Evolutionary conservation across 1,140 invertebrate species (phyloP).

Genomic region (Dinothrombium tinctorium): DNA sequence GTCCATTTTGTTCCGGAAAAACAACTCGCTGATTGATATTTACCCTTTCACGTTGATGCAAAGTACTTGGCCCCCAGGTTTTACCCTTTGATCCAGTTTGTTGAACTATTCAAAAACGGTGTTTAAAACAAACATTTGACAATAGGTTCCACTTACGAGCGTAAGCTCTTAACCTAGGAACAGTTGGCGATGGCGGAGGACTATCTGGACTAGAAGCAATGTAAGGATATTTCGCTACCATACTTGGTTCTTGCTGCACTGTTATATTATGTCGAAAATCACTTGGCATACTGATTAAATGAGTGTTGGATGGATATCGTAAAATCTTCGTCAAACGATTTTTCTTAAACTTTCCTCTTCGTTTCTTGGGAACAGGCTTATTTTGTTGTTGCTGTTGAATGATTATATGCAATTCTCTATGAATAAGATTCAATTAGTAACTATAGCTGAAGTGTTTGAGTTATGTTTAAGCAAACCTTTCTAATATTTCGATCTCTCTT

Average conservation of each 20-base stretch:
- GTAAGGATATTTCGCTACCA: conserved; percentile 25
- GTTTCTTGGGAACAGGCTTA: conserved; percentile 64
- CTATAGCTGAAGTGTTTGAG: too few relatives aligned
- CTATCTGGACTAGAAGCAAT: conserved; percentile 37
- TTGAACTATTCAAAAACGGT: conserved; percentile 35
- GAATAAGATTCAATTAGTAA: too few relatives aligned
- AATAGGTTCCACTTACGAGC: conserved; percentile 39
- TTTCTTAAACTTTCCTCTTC: conserved; percentile 63
- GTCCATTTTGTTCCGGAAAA: conserved; percentile 27
- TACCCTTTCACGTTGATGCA: conserved; percentile 63
- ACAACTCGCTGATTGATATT: conserved; percentile 23
- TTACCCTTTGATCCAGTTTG: conserved; percentile 88
- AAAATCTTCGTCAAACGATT: conserved; percentile 39
- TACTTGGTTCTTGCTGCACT: conserved; percentile 36
- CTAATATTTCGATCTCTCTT: conserved; percentile 62
- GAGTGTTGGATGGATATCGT: conserved; percentile 40
- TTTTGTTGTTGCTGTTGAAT: conserved; percentile 38
- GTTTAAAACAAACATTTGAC: background rate
- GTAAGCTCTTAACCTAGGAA: conserved; percentile 49
- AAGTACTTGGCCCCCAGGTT: conserved; percentile 85
- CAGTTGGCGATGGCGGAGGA: conserved; percentile 59
- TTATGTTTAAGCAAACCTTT: conserved; percentile 20
- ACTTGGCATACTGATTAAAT: conserved; percentile 61
- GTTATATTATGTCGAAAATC: conserved; percentile 84
- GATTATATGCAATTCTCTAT: conserved; percentile 57